A percentile compares a stretch with the other conserved stretches of the same genome.
Conservation (phyloP, 2,888 invertebrate genomes). For the Leptura quadrifasciata region DNA sequence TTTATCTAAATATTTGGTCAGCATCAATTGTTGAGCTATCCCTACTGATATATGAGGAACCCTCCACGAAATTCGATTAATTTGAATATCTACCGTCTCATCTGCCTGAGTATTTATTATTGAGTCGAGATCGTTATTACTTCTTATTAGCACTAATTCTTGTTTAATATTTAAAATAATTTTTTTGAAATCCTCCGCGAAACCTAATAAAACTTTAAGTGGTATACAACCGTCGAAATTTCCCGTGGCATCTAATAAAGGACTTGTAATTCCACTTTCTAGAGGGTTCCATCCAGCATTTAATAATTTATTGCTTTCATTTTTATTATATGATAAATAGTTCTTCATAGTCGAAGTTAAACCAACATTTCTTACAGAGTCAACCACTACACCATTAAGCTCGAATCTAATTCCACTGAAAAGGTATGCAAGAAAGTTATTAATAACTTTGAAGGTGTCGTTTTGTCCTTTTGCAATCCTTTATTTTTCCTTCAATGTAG, state of each 20-base stretch:
- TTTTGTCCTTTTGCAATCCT: background rate
- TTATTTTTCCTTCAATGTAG: background rate
- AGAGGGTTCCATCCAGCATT: no score
- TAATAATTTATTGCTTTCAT: no score
- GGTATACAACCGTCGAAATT: background rate
- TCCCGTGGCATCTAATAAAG: no score
- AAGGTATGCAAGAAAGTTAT: slow-evolving; percentile 5
- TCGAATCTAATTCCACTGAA: background rate
- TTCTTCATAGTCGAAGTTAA: background rate
- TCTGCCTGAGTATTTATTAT: slow-evolving; percentile 11
- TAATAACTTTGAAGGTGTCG: background rate
- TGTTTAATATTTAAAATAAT: no score
- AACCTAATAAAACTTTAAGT: no score
- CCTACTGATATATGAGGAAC: slow-evolving; percentile 21
- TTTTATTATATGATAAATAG: slow-evolving; percentile 2
- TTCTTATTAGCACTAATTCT: slow-evolving; percentile 67
- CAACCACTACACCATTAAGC: background rate
- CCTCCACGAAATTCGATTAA: slow-evolving; percentile 23
- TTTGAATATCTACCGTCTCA: slow-evolving; percentile 28
- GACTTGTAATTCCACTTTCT: no score
- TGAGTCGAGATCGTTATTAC: slow-evolving; percentile 58
- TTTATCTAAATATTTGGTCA: background rate
- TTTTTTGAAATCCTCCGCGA: no score
- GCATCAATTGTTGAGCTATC: background rate
- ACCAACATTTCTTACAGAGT: slow-evolving; percentile 4